These are phyloP conservation scores for Nycteola revayana DNA, from an alignment of 2,888 invertebrate species.

Conservation along the genomic window DNA sequence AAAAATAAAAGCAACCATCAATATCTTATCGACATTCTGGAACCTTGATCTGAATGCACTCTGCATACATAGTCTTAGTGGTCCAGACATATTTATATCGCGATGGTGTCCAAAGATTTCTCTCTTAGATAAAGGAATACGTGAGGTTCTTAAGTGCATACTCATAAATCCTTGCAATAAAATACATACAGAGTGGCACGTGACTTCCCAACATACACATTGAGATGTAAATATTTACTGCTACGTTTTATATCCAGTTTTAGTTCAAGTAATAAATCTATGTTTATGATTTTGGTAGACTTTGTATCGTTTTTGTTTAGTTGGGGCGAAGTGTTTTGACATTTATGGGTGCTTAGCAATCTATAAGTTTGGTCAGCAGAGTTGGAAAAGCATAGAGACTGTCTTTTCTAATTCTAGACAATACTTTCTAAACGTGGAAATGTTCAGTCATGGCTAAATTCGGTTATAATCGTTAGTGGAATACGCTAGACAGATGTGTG, in stretches of 20 bases:
- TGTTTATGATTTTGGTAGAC: constrained; percentile 26
- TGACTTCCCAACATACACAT: constrained; percentile 49
- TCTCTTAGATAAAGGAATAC: constrained; percentile 38
- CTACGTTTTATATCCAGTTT: constrained; percentile 47
- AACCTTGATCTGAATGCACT: too few species aligned
- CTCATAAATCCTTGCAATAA: constrained; percentile 67
- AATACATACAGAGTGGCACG: constrained; percentile 54
- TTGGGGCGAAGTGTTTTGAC: background rate
- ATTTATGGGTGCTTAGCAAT: background rate
- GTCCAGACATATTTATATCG: constrained; percentile 3
- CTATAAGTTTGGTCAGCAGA: background rate
- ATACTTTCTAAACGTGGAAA: background rate
- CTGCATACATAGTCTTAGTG: too few species aligned
- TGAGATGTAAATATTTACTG: constrained; percentile 63
- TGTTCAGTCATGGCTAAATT: background rate
- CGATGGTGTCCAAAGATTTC: constrained; percentile 19
- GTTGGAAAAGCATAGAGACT: background rate
- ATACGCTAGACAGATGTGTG: too few species aligned
- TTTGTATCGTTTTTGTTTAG: constrained; percentile 8
- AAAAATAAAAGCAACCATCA: too few species aligned
- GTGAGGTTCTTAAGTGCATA: constrained; percentile 52
- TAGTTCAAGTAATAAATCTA: constrained; percentile 32
- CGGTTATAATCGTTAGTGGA: too few species aligned
- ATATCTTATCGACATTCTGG: too few species aligned
- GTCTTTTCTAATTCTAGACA: background rate